Percentiles rank a stretch among this genome's conserved stretches.
These are phyloP conservation scores for Drosophila mayri DNA, from an alignment of 1,140 invertebrate genomes.

Conservation along the genomic window DNA sequence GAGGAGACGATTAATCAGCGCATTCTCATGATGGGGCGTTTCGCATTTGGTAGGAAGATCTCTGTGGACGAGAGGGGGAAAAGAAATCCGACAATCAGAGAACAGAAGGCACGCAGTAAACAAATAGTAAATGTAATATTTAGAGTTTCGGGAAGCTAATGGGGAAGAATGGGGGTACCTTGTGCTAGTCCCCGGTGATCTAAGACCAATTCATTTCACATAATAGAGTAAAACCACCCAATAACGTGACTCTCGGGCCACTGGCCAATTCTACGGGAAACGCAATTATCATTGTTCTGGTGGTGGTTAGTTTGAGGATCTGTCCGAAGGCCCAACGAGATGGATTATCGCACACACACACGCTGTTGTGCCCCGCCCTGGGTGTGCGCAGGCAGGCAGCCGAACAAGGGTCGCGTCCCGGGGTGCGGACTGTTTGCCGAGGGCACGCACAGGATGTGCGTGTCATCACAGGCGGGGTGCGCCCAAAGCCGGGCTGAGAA, in stretches of 20 bases:
- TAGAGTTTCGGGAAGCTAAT: background rate
- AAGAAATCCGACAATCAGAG: background rate
- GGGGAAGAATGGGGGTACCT: background rate
- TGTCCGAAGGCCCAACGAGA: background rate
- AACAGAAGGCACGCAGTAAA: background rate
- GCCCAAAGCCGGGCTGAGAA: background rate
- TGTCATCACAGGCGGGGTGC: constrained; percentile 32
- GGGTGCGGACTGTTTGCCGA: constrained; percentile 15
- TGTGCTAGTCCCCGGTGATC: background rate
- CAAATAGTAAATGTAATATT: constrained; percentile 1
- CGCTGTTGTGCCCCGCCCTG: background rate
- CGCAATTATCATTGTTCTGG: background rate
- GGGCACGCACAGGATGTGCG: constrained; percentile 31
- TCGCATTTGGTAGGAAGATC: background rate
- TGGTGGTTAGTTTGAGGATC: constrained; percentile 15
- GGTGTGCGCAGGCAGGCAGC: constrained; percentile 14
- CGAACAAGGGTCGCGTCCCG: background rate
- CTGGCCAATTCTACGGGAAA: constrained; percentile 8
- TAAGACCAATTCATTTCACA: background rate
- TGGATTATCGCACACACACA: constrained; percentile 3
- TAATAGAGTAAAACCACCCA: background rate
- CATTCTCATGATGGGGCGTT: background rate
- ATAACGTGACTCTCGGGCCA: constrained; percentile 15
- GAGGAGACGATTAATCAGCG: constrained; percentile 12
- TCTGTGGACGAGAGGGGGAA: constrained; percentile 19